Evolutionary conservation across 1,140 invertebrate species (phyloP), one percentile per base, ranked within the genome.

Genomic region (Drusus annulatus): DNA sequence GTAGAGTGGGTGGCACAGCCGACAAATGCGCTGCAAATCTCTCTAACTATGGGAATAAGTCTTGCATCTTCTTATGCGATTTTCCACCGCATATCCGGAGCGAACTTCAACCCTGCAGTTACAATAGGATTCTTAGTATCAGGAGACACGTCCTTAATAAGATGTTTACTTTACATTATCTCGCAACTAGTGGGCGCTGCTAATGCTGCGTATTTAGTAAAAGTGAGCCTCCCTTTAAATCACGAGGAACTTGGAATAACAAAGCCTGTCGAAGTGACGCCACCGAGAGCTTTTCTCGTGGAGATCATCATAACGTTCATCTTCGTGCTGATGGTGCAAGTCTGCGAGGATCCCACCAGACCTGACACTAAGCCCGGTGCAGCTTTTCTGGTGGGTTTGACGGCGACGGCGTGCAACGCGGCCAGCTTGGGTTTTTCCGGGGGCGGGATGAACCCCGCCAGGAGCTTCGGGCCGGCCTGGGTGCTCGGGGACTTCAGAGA

Each of bases 251-350:
- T 60, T 15, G 56, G 56, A n/a, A 19, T 60, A 19, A 60, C 56
- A 4, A 60, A 60, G 56, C 56, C 56, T 1, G 7, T 60, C 7
- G 56, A 45, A 7, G 17, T 17, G 10, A 19, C 2, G 23, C 10
- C 7, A 23, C 0, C 23, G 0, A 21, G 15, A 7, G 56, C 56
- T 21, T 17, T 60, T 17, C 4, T 60, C 2, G 56, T 60, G 19
- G 56, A 60, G 56, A 13, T n/a, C 23, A 2, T 60, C 6, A 60
- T 60, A 60, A 60, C 56, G 17, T 60, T 60, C 56, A 23, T 60
- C 8, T 60, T 23, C 3, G n/a, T 60, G 17, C 56, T 60, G 56
- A 15, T 60, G 56, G 6, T 60, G 19, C 16, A 60, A 0, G 19
- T 19, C 8, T 60, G 56, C 10, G 17, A 19, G 17, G 56, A 60